Conservation (phyloP, 2,113 vertebrate genomes). For the Delphinus delphis region DNA sequence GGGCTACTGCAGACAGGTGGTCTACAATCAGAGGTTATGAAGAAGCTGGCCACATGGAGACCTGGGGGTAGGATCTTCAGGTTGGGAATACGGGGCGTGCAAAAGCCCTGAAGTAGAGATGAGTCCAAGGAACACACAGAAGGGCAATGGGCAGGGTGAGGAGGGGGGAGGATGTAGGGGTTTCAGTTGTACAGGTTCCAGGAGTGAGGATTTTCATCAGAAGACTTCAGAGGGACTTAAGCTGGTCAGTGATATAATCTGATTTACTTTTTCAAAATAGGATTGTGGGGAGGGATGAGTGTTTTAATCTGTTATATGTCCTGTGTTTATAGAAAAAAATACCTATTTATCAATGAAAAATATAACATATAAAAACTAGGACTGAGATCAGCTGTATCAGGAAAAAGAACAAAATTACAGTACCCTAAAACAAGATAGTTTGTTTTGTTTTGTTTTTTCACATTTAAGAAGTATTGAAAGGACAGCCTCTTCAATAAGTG, state of each 20-base stretch:
- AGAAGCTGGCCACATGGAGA: neutral
- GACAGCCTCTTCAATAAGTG: too few relatives aligned
- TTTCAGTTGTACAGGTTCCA: neutral
- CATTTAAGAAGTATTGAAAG: neutral
- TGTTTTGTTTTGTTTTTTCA: neutral
- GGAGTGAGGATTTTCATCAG: neutral
- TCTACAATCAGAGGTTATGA: neutral
- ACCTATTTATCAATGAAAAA: neutral
- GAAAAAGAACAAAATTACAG: neutral
- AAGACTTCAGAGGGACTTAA: neutral
- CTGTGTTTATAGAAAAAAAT: neutral
- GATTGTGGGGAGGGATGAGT: too few relatives aligned
- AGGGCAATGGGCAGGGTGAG: fast-evolving
- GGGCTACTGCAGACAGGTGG: neutral
- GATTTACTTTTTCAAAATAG: neutral
- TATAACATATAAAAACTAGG: neutral
- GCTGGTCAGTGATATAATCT: neutral
- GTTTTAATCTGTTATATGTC: neutral
- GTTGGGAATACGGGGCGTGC: neutral
- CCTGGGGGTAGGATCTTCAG: neutral
- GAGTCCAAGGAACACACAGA: neutral
- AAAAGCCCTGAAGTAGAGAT: neutral
- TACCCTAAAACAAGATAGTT: neutral
- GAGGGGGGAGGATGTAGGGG: neutral
- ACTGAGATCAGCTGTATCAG: neutral